phyloP scores from a whole-genome alignment of 2,888 invertebrate species.

The Leucophora obtusa region DNA sequence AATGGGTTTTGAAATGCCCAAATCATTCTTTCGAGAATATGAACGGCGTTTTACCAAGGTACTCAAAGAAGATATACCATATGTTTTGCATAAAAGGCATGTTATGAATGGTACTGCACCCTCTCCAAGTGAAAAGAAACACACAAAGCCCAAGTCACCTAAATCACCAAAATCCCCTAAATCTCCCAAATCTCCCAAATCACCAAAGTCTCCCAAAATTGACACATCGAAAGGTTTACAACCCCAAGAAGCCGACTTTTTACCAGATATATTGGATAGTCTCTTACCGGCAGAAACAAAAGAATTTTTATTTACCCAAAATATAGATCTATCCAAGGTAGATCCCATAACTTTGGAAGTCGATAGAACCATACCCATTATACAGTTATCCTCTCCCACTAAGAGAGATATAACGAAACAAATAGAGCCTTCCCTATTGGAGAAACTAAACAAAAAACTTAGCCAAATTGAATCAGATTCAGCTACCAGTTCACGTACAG shows the following conservation, averaged over 20 bases:
- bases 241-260: slow-evolving; percentile 76
- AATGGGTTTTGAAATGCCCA: slow-evolving; percentile 85
- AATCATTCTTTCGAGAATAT: slow-evolving; percentile 85
- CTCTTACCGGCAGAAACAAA: slow-evolving; percentile 79
- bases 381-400: slow-evolving; percentile 83
- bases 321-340: slow-evolving; percentile 86
- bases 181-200: slow-evolving; percentile 83
- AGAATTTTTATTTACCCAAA: slow-evolving; percentile 86
- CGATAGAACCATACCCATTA: slow-evolving; percentile 81
- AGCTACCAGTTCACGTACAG: slow-evolving; percentile 86
- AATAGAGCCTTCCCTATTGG: slow-evolving; percentile 84
- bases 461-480: slow-evolving; percentile 89
- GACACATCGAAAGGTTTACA: slow-evolving; percentile 61
- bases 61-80: slow-evolving; percentile 87
- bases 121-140: slow-evolving; percentile 79
- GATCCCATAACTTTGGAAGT: slow-evolving; percentile 86
- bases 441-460: slow-evolving; percentile 85
- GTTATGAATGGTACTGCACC: slow-evolving; percentile 91
- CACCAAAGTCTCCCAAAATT: slow-evolving; percentile 81
- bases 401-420: slow-evolving; percentile 85
- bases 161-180: slow-evolving; percentile 84
- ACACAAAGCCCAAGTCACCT: slow-evolving; percentile 82
- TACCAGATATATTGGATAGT: slow-evolving; percentile 80
- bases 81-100: slow-evolving; percentile 90
- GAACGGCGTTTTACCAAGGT: slow-evolving; percentile 80